Evolutionary conservation across 2,113 vertebrate genomes (phyloP).

Genomic region (Tragelaphus scriptus): DNA sequence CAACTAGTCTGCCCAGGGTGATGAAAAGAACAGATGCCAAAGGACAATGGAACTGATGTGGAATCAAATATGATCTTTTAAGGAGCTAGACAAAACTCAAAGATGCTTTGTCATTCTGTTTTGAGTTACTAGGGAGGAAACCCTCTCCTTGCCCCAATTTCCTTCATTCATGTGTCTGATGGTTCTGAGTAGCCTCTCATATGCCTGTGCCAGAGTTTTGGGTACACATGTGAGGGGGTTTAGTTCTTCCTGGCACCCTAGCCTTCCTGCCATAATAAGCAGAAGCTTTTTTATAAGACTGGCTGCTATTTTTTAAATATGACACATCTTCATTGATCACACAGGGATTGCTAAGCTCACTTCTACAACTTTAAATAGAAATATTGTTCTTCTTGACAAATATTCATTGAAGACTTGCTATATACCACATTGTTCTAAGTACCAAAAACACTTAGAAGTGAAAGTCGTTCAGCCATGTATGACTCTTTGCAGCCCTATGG

Average conservation of each 20-base stretch:
- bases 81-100: neutral
- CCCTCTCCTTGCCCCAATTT: neutral
- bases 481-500: neutral
- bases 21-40: neutral
- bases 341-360: neutral
- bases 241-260: neutral
- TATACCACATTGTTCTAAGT: neutral
- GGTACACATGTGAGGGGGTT: neutral
- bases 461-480: neutral
- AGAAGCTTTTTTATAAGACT: neutral
- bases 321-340: neutral
- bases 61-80: neutral
- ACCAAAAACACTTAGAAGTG: neutral
- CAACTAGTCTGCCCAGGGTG: neutral
- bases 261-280: neutral
- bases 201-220: neutral
- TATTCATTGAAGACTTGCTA: neutral
- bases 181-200: rapidly evolving
- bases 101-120: neutral
- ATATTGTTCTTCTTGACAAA: neutral
- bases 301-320: neutral
- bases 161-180: neutral
- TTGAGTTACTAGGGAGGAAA: neutral
- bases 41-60: neutral
- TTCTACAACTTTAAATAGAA: neutral